Evolutionary conservation across 2,797 vertebrate species (phyloP), one percentile per base, ranked within the genome.

Genomic region (Pantherophis alleghaniensis): DNA sequence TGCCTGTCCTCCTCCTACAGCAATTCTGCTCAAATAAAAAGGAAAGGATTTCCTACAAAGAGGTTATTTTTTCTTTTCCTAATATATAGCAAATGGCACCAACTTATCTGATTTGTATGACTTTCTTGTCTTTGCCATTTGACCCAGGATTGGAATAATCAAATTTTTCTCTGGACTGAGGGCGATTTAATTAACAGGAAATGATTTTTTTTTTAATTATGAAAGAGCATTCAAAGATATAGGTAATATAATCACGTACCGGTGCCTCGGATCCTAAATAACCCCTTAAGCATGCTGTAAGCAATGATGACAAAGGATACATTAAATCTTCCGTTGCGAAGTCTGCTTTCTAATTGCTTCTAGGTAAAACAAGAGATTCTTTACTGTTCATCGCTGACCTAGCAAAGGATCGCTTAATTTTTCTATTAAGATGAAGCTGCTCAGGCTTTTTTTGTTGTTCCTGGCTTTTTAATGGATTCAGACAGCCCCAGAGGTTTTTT

Each of bases 401-500:
- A 90, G 89, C 94, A 88, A 96, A 91, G 96, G 83, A 92, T 95
- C 92, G 87, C 42, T 92, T 93, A 0, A 0, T 91, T 96, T 96
- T 91, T 69, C 56, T 94, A 87, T 86, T 63, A 95, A 94, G 94
- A 1, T 4, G 92, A 96, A 93, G 61, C 4, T 42, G 57, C 92
- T 86, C 56, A n/a, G 86, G 32, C 4, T 32, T 69, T 32, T 55
- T 93, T 83, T 95, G 57, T 86, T 95, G 91, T 96, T 94, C 95
- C 37, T 83, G 11, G 94, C 74, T 94, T 87, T 96, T 74, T 94
- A 95, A 95, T 93, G 92, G 87, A 37, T 61, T 94, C 89, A 86
- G 95, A 90, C 95, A 96, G 88, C 92, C 89, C 66, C 61, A 93
- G 95, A 95, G 83, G 94, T 94, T 96, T 96, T 96, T 96, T 94